These are phyloP conservation scores for Andrena camellia DNA, from an alignment of 2,888 invertebrate genomes.

Conservation along the genomic window DNA sequence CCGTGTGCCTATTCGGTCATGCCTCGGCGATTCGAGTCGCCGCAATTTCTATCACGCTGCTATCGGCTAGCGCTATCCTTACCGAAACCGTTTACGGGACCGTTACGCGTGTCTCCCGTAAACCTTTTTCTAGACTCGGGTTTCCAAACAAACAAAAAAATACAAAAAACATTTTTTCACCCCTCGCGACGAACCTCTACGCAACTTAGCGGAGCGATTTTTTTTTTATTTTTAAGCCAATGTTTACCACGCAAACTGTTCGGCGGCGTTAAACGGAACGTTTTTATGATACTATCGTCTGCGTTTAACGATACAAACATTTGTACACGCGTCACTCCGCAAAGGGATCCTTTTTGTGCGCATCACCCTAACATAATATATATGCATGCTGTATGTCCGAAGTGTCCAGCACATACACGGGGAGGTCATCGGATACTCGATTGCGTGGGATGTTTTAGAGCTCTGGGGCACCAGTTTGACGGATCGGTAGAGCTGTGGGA, in stretches of 20 bases:
- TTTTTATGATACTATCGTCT: constrained; percentile 11
- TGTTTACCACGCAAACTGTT: constrained; percentile 23
- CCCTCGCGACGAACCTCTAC: constrained; percentile 65
- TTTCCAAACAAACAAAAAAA: constrained; percentile 38
- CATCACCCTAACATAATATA: constrained; percentile 10
- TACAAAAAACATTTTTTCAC: constrained; percentile 35
- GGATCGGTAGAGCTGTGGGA: neutral
- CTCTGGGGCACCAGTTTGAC: neutral
- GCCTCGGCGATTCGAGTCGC: constrained; percentile 54
- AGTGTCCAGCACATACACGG: constrained; percentile 43
- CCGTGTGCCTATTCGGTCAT: constrained; percentile 57
- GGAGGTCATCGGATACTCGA: constrained; percentile 28
- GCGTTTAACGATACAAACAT: constrained; percentile 10
- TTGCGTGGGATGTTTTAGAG: neutral
- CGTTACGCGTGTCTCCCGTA: constrained; percentile 26
- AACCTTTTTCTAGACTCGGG: constrained; percentile 41
- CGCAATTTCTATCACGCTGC: constrained; percentile 30
- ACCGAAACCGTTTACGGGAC: constrained; percentile 15
- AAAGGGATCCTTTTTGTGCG: constrained; percentile 13
- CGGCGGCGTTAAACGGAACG: neutral
- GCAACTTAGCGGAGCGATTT: constrained; percentile 63
- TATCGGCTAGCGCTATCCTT: constrained; percentile 42
- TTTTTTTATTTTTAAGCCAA: constrained; percentile 61
- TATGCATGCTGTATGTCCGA: constrained; percentile 34
- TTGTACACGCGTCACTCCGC: constrained; percentile 24